Evolutionary conservation across 2,888 invertebrate species (phyloP).

Genomic region (Stictocephala bisonia): DNA sequence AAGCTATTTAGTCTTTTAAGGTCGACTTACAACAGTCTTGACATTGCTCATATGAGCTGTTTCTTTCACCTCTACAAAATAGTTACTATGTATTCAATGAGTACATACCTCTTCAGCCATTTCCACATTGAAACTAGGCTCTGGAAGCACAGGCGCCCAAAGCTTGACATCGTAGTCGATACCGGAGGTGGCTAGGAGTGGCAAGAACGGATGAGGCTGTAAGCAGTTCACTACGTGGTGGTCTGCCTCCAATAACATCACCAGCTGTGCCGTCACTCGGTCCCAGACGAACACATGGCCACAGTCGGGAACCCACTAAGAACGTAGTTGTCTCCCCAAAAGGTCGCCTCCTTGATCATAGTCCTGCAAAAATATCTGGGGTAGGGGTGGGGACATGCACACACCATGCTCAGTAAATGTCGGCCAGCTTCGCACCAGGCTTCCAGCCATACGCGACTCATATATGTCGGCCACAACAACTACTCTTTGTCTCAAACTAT

Average conservation of each 20-base stretch:
- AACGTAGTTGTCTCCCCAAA: constrained; percentile 84
- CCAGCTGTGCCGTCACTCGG: constrained; percentile 74
- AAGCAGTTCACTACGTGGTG: constrained; percentile 87
- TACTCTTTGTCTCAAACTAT: too few relatives aligned
- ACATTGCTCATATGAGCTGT: too few relatives aligned
- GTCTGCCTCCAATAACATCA: constrained; percentile 83
- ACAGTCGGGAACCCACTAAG: constrained; percentile 92
- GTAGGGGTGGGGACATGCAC: constrained; percentile 25
- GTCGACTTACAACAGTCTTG: too few relatives aligned
- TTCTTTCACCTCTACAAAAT: too few relatives aligned
- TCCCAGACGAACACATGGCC: constrained; percentile 90
- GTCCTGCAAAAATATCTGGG: constrained; percentile 67
- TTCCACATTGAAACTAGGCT: constrained; percentile 71
- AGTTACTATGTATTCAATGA: too few relatives aligned
- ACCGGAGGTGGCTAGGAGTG: constrained; percentile 84
- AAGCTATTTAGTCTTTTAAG: too few relatives aligned
- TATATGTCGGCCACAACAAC: too few relatives aligned
- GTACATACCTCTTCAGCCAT: constrained; percentile 73
- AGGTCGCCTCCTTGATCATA: constrained; percentile 88
- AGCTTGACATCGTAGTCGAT: constrained; percentile 89
- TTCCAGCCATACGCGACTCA: constrained; percentile 22
- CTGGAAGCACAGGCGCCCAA: constrained; percentile 78
- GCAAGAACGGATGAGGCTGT: constrained; percentile 83
- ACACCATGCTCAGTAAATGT: constrained; percentile 28
- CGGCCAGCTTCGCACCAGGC: not conserved